These are phyloP conservation scores for Triplophysa siluroides DNA, from an alignment of 2,113 vertebrate genomes.

Conservation along the genomic window DNA sequence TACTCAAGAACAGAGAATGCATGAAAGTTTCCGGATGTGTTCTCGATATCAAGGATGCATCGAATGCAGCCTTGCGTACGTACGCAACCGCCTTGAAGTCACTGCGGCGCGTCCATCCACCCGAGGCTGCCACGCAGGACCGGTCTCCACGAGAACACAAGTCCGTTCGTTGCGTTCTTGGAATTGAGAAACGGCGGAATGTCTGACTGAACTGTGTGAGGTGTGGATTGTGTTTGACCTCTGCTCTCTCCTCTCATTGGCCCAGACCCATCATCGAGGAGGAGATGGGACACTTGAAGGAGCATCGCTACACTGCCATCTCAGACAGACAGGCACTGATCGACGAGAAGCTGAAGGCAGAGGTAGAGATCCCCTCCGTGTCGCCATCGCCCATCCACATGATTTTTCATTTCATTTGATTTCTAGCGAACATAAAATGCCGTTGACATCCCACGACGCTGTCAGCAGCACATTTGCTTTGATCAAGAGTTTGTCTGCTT, in stretches of 20 bases:
- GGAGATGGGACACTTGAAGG: conserved; percentile 86
- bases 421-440: background rate
- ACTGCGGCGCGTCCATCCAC: too few relatives aligned
- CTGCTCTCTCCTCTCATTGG: conserved; percentile 28
- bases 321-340: conserved; percentile 84
- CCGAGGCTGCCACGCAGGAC: too few relatives aligned
- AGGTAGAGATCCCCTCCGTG: conserved; percentile 72
- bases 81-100: too few relatives aligned
- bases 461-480: background rate
- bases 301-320: conserved; percentile 86
- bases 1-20: too few relatives aligned
- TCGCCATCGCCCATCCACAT: background rate
- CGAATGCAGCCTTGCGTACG: too few relatives aligned
- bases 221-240: background rate
- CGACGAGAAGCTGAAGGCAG: conserved; percentile 84
- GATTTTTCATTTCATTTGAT: background rate
- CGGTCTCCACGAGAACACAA: too few relatives aligned
- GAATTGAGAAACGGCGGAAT: too few relatives aligned
- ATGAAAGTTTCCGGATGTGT: too few relatives aligned
- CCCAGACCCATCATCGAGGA: conserved; percentile 90
- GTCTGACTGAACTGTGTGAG: too few relatives aligned
- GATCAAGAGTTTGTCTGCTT: conserved; percentile 59
- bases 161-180: too few relatives aligned
- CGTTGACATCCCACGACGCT: background rate
- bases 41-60: too few relatives aligned